Evolutionary conservation across 2,888 invertebrate genomes (phyloP), one percentile per base, ranked within the genome.

Genomic region (Ophion obscuratus): DNA sequence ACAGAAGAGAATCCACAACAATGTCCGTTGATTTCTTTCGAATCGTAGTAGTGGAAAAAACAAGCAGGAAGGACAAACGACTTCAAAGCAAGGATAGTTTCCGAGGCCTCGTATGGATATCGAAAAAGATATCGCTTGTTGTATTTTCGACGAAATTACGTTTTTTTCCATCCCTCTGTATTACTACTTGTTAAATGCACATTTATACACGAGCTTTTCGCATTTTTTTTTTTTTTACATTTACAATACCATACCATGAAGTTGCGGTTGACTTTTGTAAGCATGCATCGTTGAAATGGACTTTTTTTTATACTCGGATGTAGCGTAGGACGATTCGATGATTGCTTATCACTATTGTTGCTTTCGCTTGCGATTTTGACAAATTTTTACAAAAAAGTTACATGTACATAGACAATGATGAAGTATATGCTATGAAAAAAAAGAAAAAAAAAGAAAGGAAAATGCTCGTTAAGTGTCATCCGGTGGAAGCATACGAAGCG

Each of bases 381-480:
- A 78, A 76, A 70, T 81, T 84, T 78, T 47, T 73, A 53, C 17
- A 36, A 59, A 64, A 80, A 62, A 36, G 17, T 73, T 78, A 53
- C n/a, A 61, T 84, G 70, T 83, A 71, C 57, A 84, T 66, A 77
- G 44, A 70, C 61, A 66, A 73, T 40, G 77, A 84, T 73, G 44
- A 40, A 73, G 17, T 53, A 73, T 66, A n/a, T 79, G n/a, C 71
- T 31, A 57, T 62, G 9, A 68, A 70, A 31, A 20, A 53, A 70
- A 76, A 40, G 57, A 24, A 27, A 31, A 27, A 27, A 31, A 11
- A 64, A 53, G 14, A 17, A 53, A 47, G 47, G 14, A 53, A 14
- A 17, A 53, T 53, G 53, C 14, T 53, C 53, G 40, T 40, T 40
- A 40, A 53, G 53, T 11, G 53, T 53, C 14, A 17, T 53, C 14